Conservation (phyloP, 2,888 invertebrate species). For the Heteromurus nitidus region DNA sequence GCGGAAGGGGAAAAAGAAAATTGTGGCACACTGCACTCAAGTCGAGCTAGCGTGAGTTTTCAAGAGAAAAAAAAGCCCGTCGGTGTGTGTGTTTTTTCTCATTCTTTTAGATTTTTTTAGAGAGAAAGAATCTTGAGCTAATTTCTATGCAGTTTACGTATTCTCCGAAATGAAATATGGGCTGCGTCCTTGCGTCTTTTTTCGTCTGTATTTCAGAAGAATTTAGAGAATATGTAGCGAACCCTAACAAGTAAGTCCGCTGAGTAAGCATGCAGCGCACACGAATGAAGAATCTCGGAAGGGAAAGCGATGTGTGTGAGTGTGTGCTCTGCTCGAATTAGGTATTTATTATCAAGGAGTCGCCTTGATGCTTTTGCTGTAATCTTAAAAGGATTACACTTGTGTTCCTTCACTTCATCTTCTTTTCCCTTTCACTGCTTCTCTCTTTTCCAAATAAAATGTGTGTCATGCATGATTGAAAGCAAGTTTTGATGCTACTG, state of each 20-base stretch:
- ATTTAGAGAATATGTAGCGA: no score
- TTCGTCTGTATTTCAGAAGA: no score
- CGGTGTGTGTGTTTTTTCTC: neutral
- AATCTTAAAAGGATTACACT: conserved; percentile 54
- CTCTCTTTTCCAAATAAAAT: neutral
- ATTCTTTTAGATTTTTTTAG: neutral
- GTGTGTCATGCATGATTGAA: no score
- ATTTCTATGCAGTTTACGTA: conserved; percentile 62
- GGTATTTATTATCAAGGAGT: neutral
- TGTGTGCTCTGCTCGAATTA: neutral
- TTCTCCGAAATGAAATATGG: conserved; percentile 58
- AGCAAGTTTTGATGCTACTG: no score
- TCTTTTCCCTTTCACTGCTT: no score
- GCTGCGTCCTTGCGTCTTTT: conserved; percentile 40
- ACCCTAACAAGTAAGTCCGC: no score
- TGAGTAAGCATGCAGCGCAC: no score
- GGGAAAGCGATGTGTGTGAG: no score
- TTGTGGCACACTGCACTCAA: no score
- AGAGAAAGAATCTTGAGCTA: conserved; percentile 29
- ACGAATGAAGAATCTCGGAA: no score
- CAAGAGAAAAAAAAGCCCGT: neutral
- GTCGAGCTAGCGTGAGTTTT: no score
- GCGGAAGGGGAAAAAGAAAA: no score
- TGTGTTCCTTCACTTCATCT: conserved; percentile 30
- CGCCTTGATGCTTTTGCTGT: conserved; percentile 37